Conservation (phyloP, 37 sponge, comb jelly and placozoan genomes). For the Bolinopsis microptera region DNA sequence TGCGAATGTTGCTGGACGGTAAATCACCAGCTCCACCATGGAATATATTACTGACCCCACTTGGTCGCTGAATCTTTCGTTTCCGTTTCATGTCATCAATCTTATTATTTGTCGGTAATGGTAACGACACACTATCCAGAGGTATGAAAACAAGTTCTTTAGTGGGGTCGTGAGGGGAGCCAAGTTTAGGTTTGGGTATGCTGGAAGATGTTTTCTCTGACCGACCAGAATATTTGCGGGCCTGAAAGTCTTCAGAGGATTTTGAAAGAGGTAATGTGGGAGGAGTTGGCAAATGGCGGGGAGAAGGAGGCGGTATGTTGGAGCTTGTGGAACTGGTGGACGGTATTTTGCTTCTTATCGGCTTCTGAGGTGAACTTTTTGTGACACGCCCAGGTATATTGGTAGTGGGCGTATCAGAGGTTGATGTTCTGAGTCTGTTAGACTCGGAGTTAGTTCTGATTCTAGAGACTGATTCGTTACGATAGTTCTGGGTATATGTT, state of each 20-base stretch:
- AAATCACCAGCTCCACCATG: slow-evolving; percentile 13
- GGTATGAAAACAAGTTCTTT: slow-evolving; percentile 40
- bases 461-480: neutral
- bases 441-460: neutral
- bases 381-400: neutral
- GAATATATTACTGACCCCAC: slow-evolving; percentile 32
- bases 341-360: neutral
- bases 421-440: neutral
- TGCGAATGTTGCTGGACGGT: neutral
- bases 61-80: slow-evolving; percentile 9
- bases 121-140: neutral
- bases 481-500: neutral
- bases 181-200: slow-evolving; percentile 27
- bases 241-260: neutral
- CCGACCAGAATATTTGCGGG: neutral
- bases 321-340: neutral
- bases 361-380: neutral
- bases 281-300: neutral
- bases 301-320: neutral
- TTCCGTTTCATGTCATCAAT: slow-evolving; percentile 31
- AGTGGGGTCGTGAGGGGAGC: neutral
- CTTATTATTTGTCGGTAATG: neutral
- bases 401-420: neutral
- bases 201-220: slow-evolving; percentile 17
- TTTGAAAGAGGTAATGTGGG: neutral